Percentiles rank a stretch among this genome's conserved stretches.
Conservation (phyloP, 1,140 invertebrate species). For the Triops cancriformis region DNA sequence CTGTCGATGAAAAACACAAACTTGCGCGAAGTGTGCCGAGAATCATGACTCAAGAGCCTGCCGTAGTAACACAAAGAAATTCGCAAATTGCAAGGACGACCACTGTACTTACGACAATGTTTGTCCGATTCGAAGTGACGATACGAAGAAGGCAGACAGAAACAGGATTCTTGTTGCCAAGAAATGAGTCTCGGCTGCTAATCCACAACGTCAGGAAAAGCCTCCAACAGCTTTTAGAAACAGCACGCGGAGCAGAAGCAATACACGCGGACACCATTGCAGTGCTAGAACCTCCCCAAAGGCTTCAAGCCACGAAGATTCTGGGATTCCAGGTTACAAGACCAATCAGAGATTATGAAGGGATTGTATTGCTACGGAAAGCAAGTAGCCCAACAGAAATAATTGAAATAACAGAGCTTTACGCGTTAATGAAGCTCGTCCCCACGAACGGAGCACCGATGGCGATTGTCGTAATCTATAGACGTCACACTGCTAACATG, state of each 20-base stretch:
- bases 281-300: constrained; percentile 2
- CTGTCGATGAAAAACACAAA: neutral
- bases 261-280: neutral
- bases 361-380: neutral
- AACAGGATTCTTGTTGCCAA: neutral
- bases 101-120: neutral
- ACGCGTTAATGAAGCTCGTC: neutral
- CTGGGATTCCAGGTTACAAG: neutral
- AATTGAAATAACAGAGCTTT: neutral
- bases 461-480: no score
- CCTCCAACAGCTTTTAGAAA: no score
- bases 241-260: no score
- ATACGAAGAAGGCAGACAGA: neutral
- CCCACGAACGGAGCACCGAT: neutral
- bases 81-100: constrained; percentile 17
- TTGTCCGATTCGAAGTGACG: neutral
- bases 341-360: neutral
- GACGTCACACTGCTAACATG: no score
- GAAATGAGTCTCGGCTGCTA: constrained; percentile 14
- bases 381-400: neutral
- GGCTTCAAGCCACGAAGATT: no score
- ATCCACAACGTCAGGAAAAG: constrained; percentile 17
- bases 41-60: constrained; percentile 15
- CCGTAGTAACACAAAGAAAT: neutral
- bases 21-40: constrained; percentile 17